A percentile compares a stretch with the other conserved stretches of the same genome.
These are phyloP conservation scores for Nyctibius grandis DNA, from an alignment of 2,797 vertebrate genomes.

Conservation along the genomic window DNA sequence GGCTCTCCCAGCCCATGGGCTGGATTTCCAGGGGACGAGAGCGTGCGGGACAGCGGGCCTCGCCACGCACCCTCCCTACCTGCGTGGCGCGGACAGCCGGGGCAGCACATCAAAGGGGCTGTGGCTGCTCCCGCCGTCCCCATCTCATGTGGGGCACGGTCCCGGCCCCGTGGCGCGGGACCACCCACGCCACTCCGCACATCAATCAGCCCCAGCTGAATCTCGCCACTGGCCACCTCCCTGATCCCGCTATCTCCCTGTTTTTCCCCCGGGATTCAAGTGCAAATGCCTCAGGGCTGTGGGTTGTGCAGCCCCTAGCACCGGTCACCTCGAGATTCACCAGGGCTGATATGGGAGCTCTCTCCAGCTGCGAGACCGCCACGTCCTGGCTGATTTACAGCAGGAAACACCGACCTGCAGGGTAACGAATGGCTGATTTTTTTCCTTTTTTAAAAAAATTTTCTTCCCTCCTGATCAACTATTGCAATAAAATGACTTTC, in stretches of 20 bases:
- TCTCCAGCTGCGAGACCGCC: background rate
- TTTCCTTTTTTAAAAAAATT: no score
- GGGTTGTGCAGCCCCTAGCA: background rate
- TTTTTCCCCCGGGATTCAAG: slow-evolving; percentile 21
- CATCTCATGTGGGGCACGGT: background rate
- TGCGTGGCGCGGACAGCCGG: accelerated
- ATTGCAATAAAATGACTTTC: background rate
- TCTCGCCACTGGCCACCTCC: background rate
- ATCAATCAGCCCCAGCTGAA: background rate
- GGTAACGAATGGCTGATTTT: background rate
- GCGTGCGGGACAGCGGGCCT: accelerated
- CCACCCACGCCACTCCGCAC: background rate
- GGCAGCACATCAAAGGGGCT: background rate
- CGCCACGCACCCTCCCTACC: background rate
- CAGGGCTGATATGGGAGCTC: accelerated
- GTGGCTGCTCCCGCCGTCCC: background rate
- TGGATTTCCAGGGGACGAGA: background rate
- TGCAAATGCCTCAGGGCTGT: background rate
- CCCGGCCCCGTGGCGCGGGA: background rate
- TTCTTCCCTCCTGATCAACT: background rate
- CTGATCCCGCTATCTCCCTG: background rate
- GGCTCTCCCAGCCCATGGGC: background rate
- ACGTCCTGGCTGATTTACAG: background rate
- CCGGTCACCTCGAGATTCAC: background rate
- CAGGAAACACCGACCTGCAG: background rate